Evolutionary conservation across 2,888 invertebrate species (phyloP), one percentile per base, ranked within the genome.

Genomic region (Dryobotodes eremita): DNA sequence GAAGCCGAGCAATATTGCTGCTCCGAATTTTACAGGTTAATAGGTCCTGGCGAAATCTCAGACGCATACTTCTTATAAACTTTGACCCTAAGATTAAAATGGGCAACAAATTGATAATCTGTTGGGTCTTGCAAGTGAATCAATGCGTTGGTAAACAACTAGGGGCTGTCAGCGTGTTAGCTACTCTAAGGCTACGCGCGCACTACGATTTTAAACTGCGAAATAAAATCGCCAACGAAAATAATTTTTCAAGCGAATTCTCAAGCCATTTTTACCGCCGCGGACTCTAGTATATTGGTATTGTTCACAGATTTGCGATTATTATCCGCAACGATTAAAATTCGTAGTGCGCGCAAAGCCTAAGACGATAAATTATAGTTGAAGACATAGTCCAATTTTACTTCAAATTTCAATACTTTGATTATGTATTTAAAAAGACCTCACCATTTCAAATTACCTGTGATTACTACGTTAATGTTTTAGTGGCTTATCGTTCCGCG

Each of bases 361-460:
- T 31, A 70, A 17, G 2, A 3, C 11, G 31, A n/a, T 31, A 73
- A 57, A 10, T 36, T 50, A 61, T 20, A 59, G 11, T 20, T 70
- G 13, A 50, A 59, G 8, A 57, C 42, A 65, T 23, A 42, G 17
- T 26, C 11, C 7, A 5, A 70, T 20, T 13, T 17, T 55, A 62
- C 42, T 64, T 80, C n/a, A 73, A 50, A 50, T n/a, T 66, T 2
- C 36, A 65, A 46, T 53, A 31, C 23, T 55, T 26, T 26, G 26
- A 26, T 17, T 20, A 17, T 48, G 48, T 26, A 59, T 79, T 20
- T 66, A 48, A 75, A 48, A 71, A 53, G 13, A 46, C 17, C 50
- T 80, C 71, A 64, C 70, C 86, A 73, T 86, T 82, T 62, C 84
- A 71, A 86, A 84, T 86, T 77, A 62, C 20, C 11, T 64, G 42